A percentile compares a stretch with the other conserved stretches of the same genome.
Evolutionary conservation across 2,888 invertebrate species (phyloP).

Genomic region (Cryptosula pallasiana): DNA sequence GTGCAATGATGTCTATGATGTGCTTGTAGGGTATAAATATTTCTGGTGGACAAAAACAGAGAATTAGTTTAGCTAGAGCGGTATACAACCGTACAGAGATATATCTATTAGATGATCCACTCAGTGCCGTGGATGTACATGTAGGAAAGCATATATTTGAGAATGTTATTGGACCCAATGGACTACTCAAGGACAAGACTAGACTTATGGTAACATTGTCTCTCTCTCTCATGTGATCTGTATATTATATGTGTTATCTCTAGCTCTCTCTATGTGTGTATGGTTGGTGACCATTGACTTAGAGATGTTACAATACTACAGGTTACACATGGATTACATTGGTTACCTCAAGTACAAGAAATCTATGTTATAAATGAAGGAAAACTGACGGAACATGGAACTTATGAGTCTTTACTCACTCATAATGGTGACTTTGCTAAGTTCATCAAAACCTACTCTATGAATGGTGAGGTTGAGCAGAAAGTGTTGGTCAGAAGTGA

Average conservation of each 20-base stretch:
- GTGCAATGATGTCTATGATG: no score
- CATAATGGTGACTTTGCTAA: slow-evolving; percentile 64
- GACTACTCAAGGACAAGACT: slow-evolving; percentile 55
- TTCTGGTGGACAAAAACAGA: no score
- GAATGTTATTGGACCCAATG: no score
- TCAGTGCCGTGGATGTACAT: no score
- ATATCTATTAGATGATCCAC: no score
- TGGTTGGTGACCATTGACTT: slow-evolving; percentile 41
- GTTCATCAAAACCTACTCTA: slow-evolving; percentile 56
- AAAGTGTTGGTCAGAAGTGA: no score
- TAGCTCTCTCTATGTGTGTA: no score
- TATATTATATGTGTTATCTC: no score
- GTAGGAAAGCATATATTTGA: no score
- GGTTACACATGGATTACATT: slow-evolving; percentile 92
- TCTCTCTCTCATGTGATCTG: no score
- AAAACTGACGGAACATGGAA: slow-evolving; percentile 78
- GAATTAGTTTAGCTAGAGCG: slow-evolving; percentile 50
- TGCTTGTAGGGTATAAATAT: slow-evolving; percentile 51
- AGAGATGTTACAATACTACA: slow-evolving; percentile 63
- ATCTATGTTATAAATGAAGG: slow-evolving; percentile 86
- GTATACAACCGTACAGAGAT: slow-evolving; percentile 61
- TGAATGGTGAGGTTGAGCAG: slow-evolving; percentile 52
- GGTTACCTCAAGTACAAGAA: slow-evolving; percentile 80
- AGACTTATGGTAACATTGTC: slow-evolving; percentile 23
- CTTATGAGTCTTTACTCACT: slow-evolving; percentile 79